Conservation (phyloP, 2,888 invertebrate genomes). For the Drosophila kuntzei region DNA sequence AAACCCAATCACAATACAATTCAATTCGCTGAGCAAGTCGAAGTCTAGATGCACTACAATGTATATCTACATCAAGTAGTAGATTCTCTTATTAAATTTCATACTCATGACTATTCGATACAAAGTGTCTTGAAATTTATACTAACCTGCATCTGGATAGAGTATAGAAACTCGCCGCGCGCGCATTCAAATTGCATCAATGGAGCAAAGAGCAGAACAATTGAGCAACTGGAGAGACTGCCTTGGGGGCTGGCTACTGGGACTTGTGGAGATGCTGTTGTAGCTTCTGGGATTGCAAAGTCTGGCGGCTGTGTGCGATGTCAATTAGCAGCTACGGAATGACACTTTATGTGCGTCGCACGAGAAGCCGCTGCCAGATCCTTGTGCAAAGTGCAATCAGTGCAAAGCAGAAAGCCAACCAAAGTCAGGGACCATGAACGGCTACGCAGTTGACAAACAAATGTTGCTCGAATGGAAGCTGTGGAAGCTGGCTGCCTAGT, state of each 20-base stretch:
- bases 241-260: background rate
- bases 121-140: background rate
- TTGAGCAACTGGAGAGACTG: constrained; percentile 57
- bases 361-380: constrained; percentile 56
- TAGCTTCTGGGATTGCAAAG: constrained; percentile 27
- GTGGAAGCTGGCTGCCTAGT: constrained; percentile 39
- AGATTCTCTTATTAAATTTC: background rate
- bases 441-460: constrained; percentile 81
- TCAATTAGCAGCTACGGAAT: constrained; percentile 86
- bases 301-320: constrained; percentile 80
- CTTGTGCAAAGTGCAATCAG: constrained; percentile 82
- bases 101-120: background rate
- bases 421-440: constrained; percentile 75
- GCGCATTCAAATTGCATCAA: constrained; percentile 77
- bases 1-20: constrained; percentile 61
- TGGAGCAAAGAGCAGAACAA: constrained; percentile 69
- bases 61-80: background rate
- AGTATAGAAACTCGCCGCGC: constrained; percentile 60
- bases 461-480: constrained; percentile 25
- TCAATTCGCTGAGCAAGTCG: constrained; percentile 15
- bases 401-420: constrained; percentile 77
- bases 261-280: constrained; percentile 18
- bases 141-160: constrained; percentile 13
- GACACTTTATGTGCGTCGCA: constrained; percentile 85
- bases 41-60: constrained; percentile 40